These are phyloP conservation scores for Chamaea fasciata DNA, from an alignment of 2,113 vertebrate genomes.

Conservation along the genomic window DNA sequence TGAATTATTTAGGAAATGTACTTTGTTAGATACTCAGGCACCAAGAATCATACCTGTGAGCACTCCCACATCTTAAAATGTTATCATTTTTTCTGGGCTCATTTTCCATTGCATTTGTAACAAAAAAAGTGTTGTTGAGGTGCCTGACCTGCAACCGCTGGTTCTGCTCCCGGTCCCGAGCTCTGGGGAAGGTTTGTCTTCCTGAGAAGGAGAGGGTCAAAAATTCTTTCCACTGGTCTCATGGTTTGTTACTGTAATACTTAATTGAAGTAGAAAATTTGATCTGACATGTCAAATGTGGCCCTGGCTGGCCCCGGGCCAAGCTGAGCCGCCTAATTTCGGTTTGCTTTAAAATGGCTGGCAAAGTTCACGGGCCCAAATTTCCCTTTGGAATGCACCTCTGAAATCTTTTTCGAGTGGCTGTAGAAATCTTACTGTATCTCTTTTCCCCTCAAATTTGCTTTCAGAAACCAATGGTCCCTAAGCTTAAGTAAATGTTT, in stretches of 20 bases:
- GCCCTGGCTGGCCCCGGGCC: background rate
- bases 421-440: background rate
- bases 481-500: background rate
- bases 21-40: background rate
- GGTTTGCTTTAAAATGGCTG: slow-evolving; percentile 15
- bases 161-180: background rate
- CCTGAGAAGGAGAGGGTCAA: background rate
- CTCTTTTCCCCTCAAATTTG: background rate
- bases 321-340: background rate
- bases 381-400: background rate
- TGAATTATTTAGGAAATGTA: background rate
- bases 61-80: background rate
- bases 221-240: background rate
- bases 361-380: background rate
- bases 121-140: rapidly evolving
- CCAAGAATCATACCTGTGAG: background rate
- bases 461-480: background rate
- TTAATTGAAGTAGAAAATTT: slow-evolving; percentile 10
- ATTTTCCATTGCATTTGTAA: background rate
- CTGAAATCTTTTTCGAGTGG: background rate
- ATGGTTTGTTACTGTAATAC: background rate
- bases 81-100: background rate
- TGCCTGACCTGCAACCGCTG: background rate
- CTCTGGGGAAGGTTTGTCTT: background rate
- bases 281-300: slow-evolving; percentile 26